These are phyloP conservation scores for Micrasema minimum DNA, from an alignment of 1,140 invertebrate species.

Conservation along the genomic window DNA sequence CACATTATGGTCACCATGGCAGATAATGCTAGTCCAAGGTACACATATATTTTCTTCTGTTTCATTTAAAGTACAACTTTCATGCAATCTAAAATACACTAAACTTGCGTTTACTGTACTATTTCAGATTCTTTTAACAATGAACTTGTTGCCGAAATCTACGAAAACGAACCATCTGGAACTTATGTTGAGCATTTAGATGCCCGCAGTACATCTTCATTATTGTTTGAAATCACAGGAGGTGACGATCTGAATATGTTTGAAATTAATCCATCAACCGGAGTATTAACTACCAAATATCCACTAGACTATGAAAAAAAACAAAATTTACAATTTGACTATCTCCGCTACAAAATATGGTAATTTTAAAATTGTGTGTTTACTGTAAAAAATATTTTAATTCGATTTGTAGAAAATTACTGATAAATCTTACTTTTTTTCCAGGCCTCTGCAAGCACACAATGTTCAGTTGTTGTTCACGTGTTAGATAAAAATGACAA, in stretches of 20 bases:
- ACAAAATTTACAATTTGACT: constrained; percentile 82
- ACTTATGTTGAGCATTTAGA: constrained; percentile 81
- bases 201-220: constrained; percentile 80
- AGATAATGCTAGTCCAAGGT: constrained; percentile 86
- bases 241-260: constrained; percentile 83
- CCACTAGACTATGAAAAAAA: constrained; percentile 84
- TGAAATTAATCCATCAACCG: constrained; percentile 86
- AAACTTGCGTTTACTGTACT: too few species aligned
- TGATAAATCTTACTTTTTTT: constrained; percentile 44
- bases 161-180: constrained; percentile 84
- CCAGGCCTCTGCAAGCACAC: constrained; percentile 75
- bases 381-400: constrained; percentile 14
- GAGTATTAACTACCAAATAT: constrained; percentile 78
- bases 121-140: constrained; percentile 70
- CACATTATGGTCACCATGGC: constrained; percentile 89
- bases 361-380: constrained; percentile 56
- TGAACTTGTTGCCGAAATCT: constrained; percentile 81
- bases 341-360: constrained; percentile 88
- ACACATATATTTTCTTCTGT: too few species aligned
- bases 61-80: too few species aligned
- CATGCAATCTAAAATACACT: too few species aligned
- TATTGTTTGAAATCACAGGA: constrained; percentile 84
- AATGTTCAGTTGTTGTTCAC: constrained; percentile 78
- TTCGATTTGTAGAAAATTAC: neutral
- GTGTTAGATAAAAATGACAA: constrained; percentile 88